A percentile compares a stretch with the other conserved stretches of the same genome.
phyloP scores from a whole-genome alignment of 2,888 invertebrate genomes.

The Caenorhabditis parvicauda region DNA sequence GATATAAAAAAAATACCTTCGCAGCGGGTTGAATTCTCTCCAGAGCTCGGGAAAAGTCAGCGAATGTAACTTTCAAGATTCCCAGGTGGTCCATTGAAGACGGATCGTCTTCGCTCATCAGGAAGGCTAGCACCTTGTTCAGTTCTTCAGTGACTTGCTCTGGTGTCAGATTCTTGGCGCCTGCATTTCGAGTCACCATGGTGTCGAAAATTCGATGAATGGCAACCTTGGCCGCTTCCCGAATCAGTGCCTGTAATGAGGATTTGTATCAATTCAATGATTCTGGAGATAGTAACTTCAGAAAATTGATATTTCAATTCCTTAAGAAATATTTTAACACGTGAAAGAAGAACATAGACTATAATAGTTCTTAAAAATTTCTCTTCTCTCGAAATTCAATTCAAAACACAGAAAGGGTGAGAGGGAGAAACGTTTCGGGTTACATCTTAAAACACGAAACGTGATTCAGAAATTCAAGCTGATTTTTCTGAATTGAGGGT shows the following conservation, averaged over 20 bases:
- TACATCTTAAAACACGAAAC: too few relatives aligned
- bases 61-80: conserved; percentile 31
- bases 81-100: conserved; percentile 35
- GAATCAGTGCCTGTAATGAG: conserved; percentile 68
- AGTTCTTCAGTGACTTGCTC: conserved; percentile 44
- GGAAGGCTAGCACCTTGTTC: conserved; percentile 45
- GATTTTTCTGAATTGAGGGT: too few relatives aligned
- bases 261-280: too few relatives aligned
- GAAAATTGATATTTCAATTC: too few relatives aligned
- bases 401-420: too few relatives aligned
- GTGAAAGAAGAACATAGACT: too few relatives aligned
- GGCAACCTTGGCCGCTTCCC: conserved; percentile 84
- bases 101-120: conserved; percentile 49
- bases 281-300: not conserved
- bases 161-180: conserved; percentile 32
- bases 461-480: too few relatives aligned
- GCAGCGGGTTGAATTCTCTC: conserved; percentile 31
- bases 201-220: conserved; percentile 70
- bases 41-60: conserved; percentile 51
- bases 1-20: conserved; percentile 4
- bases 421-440: too few relatives aligned
- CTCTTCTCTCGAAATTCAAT: too few relatives aligned
- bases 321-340: too few relatives aligned
- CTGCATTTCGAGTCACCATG: conserved; percentile 30
- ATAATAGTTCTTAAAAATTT: too few relatives aligned